Percentiles rank a stretch among this genome's conserved stretches.
phyloP scores from a whole-genome alignment of 2,888 invertebrate species.

The Leptura quadrifasciata region DNA sequence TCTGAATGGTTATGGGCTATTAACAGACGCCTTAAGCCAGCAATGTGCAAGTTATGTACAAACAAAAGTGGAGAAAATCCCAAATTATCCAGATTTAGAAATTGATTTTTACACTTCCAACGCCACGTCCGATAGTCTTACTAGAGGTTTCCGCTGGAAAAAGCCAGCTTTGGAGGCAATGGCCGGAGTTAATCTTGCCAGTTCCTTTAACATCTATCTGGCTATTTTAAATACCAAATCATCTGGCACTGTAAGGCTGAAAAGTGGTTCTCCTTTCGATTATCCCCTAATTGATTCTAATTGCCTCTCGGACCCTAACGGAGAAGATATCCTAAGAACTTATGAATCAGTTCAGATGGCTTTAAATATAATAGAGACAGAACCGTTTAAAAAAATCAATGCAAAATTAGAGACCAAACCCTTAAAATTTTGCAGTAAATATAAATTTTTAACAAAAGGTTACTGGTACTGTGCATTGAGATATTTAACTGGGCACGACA shows the following conservation, averaged over 20 bases:
- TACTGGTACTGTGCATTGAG: conserved; percentile 81
- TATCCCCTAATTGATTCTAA: conserved; percentile 81
- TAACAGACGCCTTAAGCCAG: conserved; percentile 38
- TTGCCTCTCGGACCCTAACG: conserved; percentile 76
- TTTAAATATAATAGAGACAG: conserved; percentile 73
- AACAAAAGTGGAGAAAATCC: conserved; percentile 39
- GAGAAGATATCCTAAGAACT: conserved; percentile 74
- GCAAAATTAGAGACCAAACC: conserved; percentile 67
- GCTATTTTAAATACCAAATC: conserved; percentile 62
- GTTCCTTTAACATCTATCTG: conserved; percentile 54
- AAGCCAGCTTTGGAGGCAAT: conserved; percentile 21
- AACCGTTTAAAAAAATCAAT: conserved; percentile 75
- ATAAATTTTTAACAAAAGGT: conserved; percentile 76
- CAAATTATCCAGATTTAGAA: conserved; percentile 48
- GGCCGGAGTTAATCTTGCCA: conserved; percentile 25
- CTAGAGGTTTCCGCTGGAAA: conserved; percentile 33
- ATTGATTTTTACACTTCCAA: conserved; percentile 46
- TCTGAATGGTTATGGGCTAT: conserved; percentile 49
- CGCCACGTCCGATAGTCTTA: conserved; percentile 32
- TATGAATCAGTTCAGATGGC: conserved; percentile 75
- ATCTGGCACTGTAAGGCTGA: conserved; percentile 79
- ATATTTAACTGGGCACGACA: conserved; percentile 60
- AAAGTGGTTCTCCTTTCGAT: conserved; percentile 53
- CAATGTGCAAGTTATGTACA: conserved; percentile 47
- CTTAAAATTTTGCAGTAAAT: conserved; percentile 71